Evolutionary conservation across 2,797 vertebrate species (phyloP).

Genomic region (Karalla daura): DNA sequence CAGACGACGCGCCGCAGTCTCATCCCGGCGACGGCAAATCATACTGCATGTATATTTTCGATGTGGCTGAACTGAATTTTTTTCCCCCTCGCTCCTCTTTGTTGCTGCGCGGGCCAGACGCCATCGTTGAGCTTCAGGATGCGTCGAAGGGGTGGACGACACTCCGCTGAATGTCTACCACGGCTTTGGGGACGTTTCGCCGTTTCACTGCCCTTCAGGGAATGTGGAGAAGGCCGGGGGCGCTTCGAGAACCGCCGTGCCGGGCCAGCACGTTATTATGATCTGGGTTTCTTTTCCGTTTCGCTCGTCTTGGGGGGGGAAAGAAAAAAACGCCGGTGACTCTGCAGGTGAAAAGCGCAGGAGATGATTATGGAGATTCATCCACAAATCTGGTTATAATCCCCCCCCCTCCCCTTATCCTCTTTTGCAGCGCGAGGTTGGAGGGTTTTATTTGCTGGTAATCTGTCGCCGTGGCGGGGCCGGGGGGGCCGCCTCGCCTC

Average conservation of each 20-base stretch:
- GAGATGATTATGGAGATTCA: slow-evolving; percentile 78
- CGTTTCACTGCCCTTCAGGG: neutral
- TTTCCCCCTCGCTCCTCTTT: too few relatives aligned
- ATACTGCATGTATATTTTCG: too few relatives aligned
- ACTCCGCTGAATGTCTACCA: neutral
- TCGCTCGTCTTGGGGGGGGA: too few relatives aligned
- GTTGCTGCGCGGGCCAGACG: neutral
- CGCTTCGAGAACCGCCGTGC: slow-evolving; percentile 21
- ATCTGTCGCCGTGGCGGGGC: slow-evolving; percentile 71
- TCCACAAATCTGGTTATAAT: slow-evolving; percentile 79
- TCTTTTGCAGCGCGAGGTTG: slow-evolving; percentile 69
- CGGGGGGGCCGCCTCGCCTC: slow-evolving; percentile 26
- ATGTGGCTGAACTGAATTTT: too few relatives aligned
- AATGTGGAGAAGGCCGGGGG: neutral
- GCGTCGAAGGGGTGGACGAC: neutral
- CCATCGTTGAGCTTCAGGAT: neutral
- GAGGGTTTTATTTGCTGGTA: slow-evolving; percentile 75
- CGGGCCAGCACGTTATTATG: slow-evolving; percentile 30
- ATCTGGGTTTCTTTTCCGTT: slow-evolving; percentile 19
- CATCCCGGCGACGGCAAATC: too few relatives aligned
- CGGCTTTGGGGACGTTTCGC: neutral
- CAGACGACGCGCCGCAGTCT: too few relatives aligned
- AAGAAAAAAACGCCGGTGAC: slow-evolving; percentile 48
- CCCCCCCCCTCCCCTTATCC: slow-evolving; percentile 76
- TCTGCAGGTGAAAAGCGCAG: slow-evolving; percentile 66